phyloP scores from a whole-genome alignment of 2,888 invertebrate genomes.

The Nebria salina region DNA sequence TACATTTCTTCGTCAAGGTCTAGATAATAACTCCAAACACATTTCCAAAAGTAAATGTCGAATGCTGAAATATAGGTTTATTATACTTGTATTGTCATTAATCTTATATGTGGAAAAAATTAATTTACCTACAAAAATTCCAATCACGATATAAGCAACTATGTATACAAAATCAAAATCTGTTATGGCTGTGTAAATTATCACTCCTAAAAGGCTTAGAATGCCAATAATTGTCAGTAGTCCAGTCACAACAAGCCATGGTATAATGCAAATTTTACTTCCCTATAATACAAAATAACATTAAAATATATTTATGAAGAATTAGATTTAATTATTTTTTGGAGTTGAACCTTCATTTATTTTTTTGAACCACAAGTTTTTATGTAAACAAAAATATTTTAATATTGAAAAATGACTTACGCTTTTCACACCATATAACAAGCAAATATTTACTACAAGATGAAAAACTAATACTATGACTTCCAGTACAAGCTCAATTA shows the following conservation, averaged over 20 bases:
- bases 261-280: neutral
- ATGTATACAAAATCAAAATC: neutral
- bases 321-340: neutral
- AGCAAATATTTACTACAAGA: neutral
- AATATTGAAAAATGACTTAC: neutral
- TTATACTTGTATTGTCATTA: neutral
- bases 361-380: no score
- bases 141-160: no score
- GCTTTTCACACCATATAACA: neutral
- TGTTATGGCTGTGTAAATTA: neutral
- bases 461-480: no score
- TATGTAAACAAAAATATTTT: neutral
- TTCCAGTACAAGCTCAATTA: no score
- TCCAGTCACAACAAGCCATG: neutral
- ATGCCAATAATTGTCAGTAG: neutral
- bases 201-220: neutral
- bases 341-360: no score
- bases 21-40: conserved; percentile 2
- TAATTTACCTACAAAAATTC: conserved; percentile 1
- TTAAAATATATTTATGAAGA: neutral
- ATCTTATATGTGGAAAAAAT: neutral
- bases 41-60: neutral
- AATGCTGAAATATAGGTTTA: neutral
- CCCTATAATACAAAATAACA: neutral
- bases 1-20: no score